Evolutionary conservation across 1,140 invertebrate genomes (phyloP).

Genomic region (Chrysoperla carnea): DNA sequence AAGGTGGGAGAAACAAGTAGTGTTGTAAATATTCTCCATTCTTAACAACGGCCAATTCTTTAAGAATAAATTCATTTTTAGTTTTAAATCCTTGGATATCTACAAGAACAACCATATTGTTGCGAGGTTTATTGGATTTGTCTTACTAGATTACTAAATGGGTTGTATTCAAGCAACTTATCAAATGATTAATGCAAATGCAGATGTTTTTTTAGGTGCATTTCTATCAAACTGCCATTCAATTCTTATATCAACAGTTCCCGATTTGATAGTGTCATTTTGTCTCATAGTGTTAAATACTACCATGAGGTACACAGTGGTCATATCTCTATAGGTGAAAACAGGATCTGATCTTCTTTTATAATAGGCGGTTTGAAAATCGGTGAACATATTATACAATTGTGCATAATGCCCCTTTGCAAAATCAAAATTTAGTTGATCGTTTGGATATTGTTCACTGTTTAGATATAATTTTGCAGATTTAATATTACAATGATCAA

Average conservation of each 20-base stretch:
- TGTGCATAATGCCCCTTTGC: slow-evolving; percentile 6
- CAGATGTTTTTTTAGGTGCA: background rate
- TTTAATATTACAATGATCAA: slow-evolving; percentile 12
- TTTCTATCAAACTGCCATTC: background rate
- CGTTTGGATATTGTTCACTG: slow-evolving; percentile 13
- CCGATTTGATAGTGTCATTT: slow-evolving; percentile 7
- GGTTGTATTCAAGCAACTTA: background rate
- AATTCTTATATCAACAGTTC: background rate
- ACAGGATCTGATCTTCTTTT: slow-evolving; percentile 2
- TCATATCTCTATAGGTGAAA: slow-evolving; percentile 5
- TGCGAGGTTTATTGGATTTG: too few relatives aligned
- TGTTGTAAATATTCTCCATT: too few relatives aligned
- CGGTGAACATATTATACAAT: slow-evolving; percentile 14
- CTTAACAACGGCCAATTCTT: too few relatives aligned
- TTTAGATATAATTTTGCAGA: slow-evolving; percentile 15
- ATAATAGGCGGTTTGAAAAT: slow-evolving; percentile 14
- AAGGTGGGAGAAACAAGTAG: too few relatives aligned
- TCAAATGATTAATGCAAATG: background rate
- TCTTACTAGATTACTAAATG: background rate
- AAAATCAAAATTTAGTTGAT: slow-evolving; percentile 13
- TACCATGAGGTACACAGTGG: slow-evolving; percentile 6
- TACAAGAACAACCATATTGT: too few relatives aligned
- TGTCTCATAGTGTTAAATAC: slow-evolving; percentile 14
- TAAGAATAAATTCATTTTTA: too few relatives aligned
- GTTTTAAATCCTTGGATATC: too few relatives aligned